Evolutionary conservation across 2,113 vertebrate genomes (phyloP).

Genomic region (Phycodurus eques): DNA sequence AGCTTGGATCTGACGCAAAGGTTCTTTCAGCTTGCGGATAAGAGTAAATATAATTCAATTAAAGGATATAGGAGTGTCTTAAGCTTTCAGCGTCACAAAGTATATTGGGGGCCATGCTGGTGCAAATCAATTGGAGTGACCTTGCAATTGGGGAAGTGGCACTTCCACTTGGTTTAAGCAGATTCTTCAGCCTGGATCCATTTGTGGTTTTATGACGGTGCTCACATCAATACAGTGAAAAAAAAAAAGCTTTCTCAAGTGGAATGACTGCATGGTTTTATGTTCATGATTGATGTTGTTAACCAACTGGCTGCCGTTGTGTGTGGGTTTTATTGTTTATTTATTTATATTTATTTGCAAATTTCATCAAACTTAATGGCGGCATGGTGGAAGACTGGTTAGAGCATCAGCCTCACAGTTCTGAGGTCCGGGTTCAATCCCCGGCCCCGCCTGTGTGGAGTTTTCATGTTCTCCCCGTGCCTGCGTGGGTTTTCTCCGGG

Average conservation of each 20-base stretch:
- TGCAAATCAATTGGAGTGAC: constrained; percentile 49
- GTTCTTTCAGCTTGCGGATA: background rate
- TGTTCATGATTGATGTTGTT: constrained; percentile 21
- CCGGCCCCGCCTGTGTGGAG: too few species aligned
- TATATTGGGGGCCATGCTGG: constrained; percentile 24
- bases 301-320: background rate
- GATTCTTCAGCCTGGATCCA: constrained; percentile 21
- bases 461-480: too few species aligned
- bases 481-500: too few species aligned
- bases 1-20: background rate
- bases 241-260: constrained; percentile 15
- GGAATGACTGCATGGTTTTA: constrained; percentile 22
- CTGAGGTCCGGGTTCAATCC: too few species aligned
- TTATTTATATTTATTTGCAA: background rate
- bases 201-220: constrained; percentile 30
- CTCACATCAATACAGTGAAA: background rate
- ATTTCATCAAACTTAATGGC: background rate
- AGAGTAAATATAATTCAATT: constrained; percentile 35
- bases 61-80: constrained; percentile 23
- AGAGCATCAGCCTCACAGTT: too few species aligned
- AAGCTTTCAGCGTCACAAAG: constrained; percentile 34
- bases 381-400: too few species aligned
- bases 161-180: constrained; percentile 30
- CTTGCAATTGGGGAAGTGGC: constrained; percentile 34
- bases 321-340: constrained; percentile 1